Evolutionary conservation across 2,888 invertebrate genomes (phyloP).

Genomic region (Trachelus tabidus): DNA sequence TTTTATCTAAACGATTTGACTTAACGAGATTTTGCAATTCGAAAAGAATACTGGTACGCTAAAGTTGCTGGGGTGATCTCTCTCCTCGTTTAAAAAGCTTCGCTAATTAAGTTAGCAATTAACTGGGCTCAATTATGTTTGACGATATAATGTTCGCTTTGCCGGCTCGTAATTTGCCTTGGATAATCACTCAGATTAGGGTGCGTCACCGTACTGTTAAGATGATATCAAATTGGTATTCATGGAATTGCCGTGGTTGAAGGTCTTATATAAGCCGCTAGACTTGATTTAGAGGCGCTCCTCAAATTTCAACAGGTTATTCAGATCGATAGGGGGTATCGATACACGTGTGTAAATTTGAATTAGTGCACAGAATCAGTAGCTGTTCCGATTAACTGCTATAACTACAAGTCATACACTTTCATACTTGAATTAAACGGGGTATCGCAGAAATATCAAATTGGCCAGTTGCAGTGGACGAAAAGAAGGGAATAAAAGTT

Average conservation of each 20-base stretch:
- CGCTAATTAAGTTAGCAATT: background rate
- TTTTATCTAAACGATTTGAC: background rate
- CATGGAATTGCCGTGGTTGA: background rate
- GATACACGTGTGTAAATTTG: background rate
- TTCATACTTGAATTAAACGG: background rate
- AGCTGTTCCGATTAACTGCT: background rate
- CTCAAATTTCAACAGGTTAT: background rate
- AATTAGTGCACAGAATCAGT: background rate
- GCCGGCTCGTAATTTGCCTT: background rate
- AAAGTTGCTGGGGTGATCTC: background rate
- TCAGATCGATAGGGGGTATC: background rate
- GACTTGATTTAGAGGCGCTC: background rate
- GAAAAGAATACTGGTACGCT: background rate
- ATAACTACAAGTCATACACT: background rate
- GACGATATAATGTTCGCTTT: conserved; percentile 5
- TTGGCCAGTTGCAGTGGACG: background rate
- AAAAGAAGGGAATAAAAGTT: conserved; percentile 40
- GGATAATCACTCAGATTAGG: background rate
- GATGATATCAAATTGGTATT: background rate
- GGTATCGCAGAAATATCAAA: conserved; percentile 9
- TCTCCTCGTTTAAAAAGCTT: background rate
- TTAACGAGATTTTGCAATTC: background rate
- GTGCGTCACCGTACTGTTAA: background rate
- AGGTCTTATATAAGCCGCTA: background rate
- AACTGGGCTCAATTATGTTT: conserved; percentile 2